A percentile compares a stretch with the other conserved stretches of the same genome.
These are phyloP conservation scores for Plectropomus leopardus DNA, from an alignment of 2,113 vertebrate genomes.

Conservation along the genomic window DNA sequence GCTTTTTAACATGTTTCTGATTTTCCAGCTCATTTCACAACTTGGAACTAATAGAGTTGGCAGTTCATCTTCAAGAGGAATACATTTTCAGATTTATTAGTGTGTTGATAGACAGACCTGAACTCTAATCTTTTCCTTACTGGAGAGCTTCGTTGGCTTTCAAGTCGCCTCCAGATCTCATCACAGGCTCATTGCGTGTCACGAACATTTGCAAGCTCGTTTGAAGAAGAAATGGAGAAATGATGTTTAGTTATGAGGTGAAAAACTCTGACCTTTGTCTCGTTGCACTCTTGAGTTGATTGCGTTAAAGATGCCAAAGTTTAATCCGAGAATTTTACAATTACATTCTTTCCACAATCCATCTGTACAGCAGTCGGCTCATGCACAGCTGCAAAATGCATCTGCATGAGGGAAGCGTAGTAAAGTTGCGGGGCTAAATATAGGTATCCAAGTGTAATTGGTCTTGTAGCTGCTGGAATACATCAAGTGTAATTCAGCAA, in stretches of 20 bases:
- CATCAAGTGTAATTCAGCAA: not conserved
- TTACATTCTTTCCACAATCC: conserved; percentile 40
- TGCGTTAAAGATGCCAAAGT: conserved; percentile 44
- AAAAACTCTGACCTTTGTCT: conserved; percentile 15
- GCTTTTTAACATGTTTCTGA: conserved; percentile 53
- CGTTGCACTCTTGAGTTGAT: conserved; percentile 28
- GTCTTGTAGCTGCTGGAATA: conserved; percentile 19
- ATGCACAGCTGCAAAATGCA: conserved; percentile 48
- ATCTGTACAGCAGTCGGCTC: not conserved
- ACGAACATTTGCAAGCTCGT: not conserved
- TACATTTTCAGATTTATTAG: conserved; percentile 55
- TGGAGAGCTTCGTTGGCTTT: conserved; percentile 33
- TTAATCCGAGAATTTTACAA: conserved; percentile 29
- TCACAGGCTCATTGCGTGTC: conserved; percentile 11
- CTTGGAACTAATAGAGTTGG: conserved; percentile 38
- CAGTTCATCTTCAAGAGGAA: conserved; percentile 44
- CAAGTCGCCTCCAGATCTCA: conserved; percentile 30
- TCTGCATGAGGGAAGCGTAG: conserved; percentile 10
- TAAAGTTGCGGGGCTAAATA: not conserved
- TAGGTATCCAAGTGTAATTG: conserved; percentile 13
- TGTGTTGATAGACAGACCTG: conserved; percentile 60
- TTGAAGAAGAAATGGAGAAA: conserved; percentile 26
- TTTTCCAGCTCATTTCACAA: conserved; percentile 75
- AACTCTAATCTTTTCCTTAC: conserved; percentile 46
- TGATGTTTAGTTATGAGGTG: conserved; percentile 28